phyloP scores from a whole-genome alignment of 1,140 invertebrate species.

The Drosophila aff. region DNA sequence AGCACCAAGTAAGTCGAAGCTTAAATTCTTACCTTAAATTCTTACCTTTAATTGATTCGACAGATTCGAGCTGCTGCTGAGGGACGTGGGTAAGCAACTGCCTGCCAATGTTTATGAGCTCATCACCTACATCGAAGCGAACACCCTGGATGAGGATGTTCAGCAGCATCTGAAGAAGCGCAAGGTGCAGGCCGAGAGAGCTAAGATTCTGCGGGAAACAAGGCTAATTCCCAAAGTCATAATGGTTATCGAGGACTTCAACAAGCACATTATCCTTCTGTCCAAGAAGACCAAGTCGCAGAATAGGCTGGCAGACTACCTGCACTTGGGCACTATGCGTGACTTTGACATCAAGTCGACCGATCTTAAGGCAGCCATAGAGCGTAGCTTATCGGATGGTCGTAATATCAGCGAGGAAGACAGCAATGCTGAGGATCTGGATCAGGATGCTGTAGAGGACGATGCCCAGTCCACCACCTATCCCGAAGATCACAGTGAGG shows the following conservation, averaged over 20 bases:
- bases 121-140: constrained; percentile 86
- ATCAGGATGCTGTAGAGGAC: not conserved
- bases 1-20: constrained; percentile 67
- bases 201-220: constrained; percentile 87
- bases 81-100: constrained; percentile 86
- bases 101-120: constrained; percentile 86
- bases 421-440: constrained; percentile 38
- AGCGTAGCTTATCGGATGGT: constrained; percentile 76
- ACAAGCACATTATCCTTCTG: constrained; percentile 87
- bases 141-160: constrained; percentile 72
- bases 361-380: constrained; percentile 85
- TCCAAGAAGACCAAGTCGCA: constrained; percentile 87
- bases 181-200: constrained; percentile 85
- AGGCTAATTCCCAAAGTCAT: constrained; percentile 87
- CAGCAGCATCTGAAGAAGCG: constrained; percentile 55
- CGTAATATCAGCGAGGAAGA: constrained; percentile 58
- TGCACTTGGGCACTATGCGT: constrained; percentile 86
- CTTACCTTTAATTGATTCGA: constrained; percentile 1
- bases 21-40: too few species aligned
- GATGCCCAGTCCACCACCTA: constrained; percentile 4
- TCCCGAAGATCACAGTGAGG: constrained; percentile 5
- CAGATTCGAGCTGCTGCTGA: constrained; percentile 87
- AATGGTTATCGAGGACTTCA: constrained; percentile 87
- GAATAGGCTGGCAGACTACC: constrained; percentile 86
- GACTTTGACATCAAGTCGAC: constrained; percentile 87